Conservation (phyloP, 2,888 invertebrate species). For the Amiota communis region DNA sequence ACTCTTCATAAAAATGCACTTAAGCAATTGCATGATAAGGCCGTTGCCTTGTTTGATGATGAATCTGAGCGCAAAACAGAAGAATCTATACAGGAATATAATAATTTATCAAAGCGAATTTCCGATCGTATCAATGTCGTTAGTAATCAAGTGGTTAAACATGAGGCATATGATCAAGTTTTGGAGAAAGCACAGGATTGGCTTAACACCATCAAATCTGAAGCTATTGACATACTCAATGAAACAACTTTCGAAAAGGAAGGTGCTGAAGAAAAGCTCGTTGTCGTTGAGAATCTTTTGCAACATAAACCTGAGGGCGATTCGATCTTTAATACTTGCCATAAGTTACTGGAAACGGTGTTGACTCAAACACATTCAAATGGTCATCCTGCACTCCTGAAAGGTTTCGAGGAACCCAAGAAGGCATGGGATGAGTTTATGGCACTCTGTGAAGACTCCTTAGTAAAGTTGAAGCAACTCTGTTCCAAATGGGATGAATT, state of each 20-base stretch:
- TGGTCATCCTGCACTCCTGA: slow-evolving; percentile 83
- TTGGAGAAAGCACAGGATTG: slow-evolving; percentile 89
- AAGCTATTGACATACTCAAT: slow-evolving; percentile 84
- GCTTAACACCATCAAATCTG: slow-evolving; percentile 84
- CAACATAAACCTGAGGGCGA: slow-evolving; percentile 84
- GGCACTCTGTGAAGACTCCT: slow-evolving; percentile 80
- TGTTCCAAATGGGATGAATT: slow-evolving; percentile 88
- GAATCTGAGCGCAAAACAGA: slow-evolving; percentile 84
- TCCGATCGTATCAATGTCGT: slow-evolving; percentile 79
- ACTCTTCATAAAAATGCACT: slow-evolving; percentile 88
- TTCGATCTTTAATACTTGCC: slow-evolving; percentile 80
- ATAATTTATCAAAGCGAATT: slow-evolving; percentile 79
- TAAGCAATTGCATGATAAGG: slow-evolving; percentile 87
- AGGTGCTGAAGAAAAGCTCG: slow-evolving; percentile 83
- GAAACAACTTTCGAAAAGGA: slow-evolving; percentile 86
- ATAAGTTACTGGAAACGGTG: slow-evolving; percentile 81
- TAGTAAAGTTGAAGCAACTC: slow-evolving; percentile 82
- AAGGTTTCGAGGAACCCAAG: slow-evolving; percentile 83
- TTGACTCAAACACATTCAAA: slow-evolving; percentile 83
- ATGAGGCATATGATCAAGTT: slow-evolving; percentile 86
- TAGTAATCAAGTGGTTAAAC: slow-evolving; percentile 84
- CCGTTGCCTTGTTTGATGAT: slow-evolving; percentile 84
- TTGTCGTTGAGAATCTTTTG: slow-evolving; percentile 83
- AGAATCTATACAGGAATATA: slow-evolving; percentile 83
- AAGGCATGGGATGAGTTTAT: slow-evolving; percentile 85